These are phyloP conservation scores for Diaperis boleti DNA, from an alignment of 2,888 invertebrate species.

Conservation along the genomic window DNA sequence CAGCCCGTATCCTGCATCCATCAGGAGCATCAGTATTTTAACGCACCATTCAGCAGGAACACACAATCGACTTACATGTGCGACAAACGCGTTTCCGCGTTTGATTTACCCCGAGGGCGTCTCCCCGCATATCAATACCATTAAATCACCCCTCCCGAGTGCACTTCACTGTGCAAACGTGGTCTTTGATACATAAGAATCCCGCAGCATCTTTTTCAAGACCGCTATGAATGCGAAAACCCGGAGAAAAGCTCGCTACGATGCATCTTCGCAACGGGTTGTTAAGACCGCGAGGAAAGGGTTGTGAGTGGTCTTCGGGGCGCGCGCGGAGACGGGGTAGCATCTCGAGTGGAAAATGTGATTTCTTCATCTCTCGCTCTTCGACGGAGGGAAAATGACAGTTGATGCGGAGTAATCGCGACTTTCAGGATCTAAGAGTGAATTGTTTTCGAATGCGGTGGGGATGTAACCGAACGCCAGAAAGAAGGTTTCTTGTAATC, in stretches of 20 bases:
- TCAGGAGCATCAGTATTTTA: too few species aligned
- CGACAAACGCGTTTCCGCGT: conserved; percentile 2
- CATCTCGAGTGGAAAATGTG: conserved; percentile 66
- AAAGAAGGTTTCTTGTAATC: too few species aligned
- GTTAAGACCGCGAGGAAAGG: conserved; percentile 64
- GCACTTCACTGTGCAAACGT: conserved; percentile 33
- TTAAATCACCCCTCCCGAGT: conserved; percentile 31
- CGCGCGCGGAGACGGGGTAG: conserved; percentile 48
- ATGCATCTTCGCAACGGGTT: conserved; percentile 61
- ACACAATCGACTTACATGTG: background rate
- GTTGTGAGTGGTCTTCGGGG: conserved; percentile 66
- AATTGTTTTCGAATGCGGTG: too few species aligned
- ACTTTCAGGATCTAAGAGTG: too few species aligned
- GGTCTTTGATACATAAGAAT: conserved; percentile 34
- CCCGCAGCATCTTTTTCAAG: conserved; percentile 36
- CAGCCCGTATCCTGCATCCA: too few species aligned
- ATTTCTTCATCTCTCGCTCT: conserved; percentile 66
- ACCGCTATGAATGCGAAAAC: conserved; percentile 32
- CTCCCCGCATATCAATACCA: conserved; percentile 30
- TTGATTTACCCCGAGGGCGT: conserved; percentile 14
- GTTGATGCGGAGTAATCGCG: too few species aligned
- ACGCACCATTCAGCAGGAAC: too few species aligned
- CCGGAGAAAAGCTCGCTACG: conserved; percentile 52
- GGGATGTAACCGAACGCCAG: too few species aligned
- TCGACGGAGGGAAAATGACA: conserved; percentile 53